Evolutionary conservation across 2,113 vertebrate genomes (phyloP), one percentile per base, ranked within the genome.

Genomic region (Nesogale talazaci): DNA sequence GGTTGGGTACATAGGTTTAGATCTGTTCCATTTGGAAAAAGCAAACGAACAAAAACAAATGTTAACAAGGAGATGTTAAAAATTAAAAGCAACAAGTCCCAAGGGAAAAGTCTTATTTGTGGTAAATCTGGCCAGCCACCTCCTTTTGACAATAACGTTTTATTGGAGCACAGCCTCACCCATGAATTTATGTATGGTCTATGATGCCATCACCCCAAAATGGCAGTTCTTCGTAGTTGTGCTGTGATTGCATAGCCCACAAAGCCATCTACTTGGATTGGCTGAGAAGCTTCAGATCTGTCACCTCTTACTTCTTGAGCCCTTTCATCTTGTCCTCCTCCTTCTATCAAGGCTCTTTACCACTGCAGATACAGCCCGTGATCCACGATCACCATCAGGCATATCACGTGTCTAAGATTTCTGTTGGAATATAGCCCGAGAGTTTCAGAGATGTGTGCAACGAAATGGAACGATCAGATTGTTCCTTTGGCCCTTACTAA

Each of bases 71-170:
- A n/a, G n/a, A n/a, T 83, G 29, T 74, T 86, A 14, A 91, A 81
- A 89, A 52, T 11, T 52, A 52, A 52, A 86, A 40, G 65, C 23
- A 76, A 93, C 77, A 85, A 56, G 36, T 82, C 6, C 25, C 27
- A 88, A 87, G 36, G 34, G 67, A 38, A 89, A 91, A 56, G 36
- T 40, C 29, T 4, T 42, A 0, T 65, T 74, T 31, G n/a, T 52
- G 46, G 23, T 20, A 88, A 89, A 86, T 89, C 16, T 31, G 91
- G 83, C 36, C 61, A 84, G 42, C 16, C 17, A 11, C 72, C 38
- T 95, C 57, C 70, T 77, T 76, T 57, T 75, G 74, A 34, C 70
- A 93, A 70, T 83, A 57, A 88, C 90, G 86, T 56, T 86, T 79
- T 89, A 65, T 52, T 82, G 65, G 38, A 25, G 5, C 22, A 15